Percentiles rank a stretch among this genome's conserved stretches.
Conservation (phyloP, 2,797 vertebrate genomes). For the Lithobates sylvaticus region DNA sequence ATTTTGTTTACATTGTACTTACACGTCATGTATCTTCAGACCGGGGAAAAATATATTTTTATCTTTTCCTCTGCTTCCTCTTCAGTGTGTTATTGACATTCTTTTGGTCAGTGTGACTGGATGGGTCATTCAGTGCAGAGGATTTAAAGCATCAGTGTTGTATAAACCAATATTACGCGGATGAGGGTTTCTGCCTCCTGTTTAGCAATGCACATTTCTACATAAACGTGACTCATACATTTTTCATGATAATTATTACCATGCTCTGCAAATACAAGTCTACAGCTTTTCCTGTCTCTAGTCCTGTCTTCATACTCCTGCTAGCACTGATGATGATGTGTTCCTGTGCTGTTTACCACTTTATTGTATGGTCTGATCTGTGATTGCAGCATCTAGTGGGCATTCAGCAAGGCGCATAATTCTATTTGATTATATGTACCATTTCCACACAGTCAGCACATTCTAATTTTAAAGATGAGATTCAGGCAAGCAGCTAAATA, state of each 20-base stretch:
- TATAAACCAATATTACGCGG: conserved; percentile 68
- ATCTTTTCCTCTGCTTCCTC: not conserved
- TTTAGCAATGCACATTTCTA: conserved; percentile 69
- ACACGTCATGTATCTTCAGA: not conserved
- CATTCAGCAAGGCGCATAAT: conserved; percentile 25
- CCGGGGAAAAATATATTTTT: not conserved
- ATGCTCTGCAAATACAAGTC: conserved; percentile 68
- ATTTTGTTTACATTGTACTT: not conserved
- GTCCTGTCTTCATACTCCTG: conserved; percentile 53
- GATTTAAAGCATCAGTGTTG: conserved; percentile 55
- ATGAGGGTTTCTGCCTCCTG: conserved; percentile 69
- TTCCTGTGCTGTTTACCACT: conserved; percentile 24
- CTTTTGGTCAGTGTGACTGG: conserved; percentile 14
- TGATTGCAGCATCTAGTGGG: conserved; percentile 18
- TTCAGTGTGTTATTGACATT: conserved; percentile 2
- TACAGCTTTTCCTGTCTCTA: conserved; percentile 72
- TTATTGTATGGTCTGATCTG: conserved; percentile 22
- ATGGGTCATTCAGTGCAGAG: conserved; percentile 51
- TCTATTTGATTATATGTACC: conserved; percentile 28
- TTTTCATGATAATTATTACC: conserved; percentile 71
- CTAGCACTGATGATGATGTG: conserved; percentile 20
- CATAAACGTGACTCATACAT: conserved; percentile 72
- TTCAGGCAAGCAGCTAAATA: not conserved
- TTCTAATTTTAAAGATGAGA: not conserved
- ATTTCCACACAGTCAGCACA: conserved; percentile 28